These are phyloP conservation scores for Passerculus sandwichensis DNA, from an alignment of 2,797 vertebrate species.

Conservation along the genomic window DNA sequence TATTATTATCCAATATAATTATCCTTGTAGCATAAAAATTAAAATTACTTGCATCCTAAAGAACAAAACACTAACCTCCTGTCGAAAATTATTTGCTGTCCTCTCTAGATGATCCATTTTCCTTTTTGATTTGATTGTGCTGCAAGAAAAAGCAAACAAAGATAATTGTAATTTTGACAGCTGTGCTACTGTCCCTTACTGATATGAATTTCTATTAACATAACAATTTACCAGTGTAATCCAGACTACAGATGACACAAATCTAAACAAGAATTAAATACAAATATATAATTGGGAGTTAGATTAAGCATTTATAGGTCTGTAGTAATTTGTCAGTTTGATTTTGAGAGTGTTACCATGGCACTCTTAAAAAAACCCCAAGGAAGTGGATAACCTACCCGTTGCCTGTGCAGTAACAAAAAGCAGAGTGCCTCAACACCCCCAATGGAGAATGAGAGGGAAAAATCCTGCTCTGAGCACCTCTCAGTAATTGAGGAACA, in stretches of 20 bases:
- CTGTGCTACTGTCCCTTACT: slow-evolving; percentile 3
- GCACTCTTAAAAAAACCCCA: background rate
- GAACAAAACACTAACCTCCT: slow-evolving; percentile 81
- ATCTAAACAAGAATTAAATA: background rate
- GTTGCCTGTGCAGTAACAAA: slow-evolving; percentile 57
- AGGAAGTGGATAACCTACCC: slow-evolving; percentile 72
- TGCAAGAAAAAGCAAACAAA: slow-evolving; percentile 70
- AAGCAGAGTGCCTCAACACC: slow-evolving; percentile 38
- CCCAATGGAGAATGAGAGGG: background rate
- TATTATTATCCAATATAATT: background rate
- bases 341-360: background rate
- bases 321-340: slow-evolving; percentile 7
- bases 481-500: slow-evolving; percentile 68
- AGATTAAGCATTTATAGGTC: background rate
- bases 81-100: slow-evolving; percentile 87
- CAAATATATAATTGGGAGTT: background rate
- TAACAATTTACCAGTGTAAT: slow-evolving; percentile 1
- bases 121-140: slow-evolving; percentile 84
- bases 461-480: slow-evolving; percentile 67
- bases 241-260: background rate
- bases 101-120: slow-evolving; percentile 89
- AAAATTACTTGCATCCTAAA: slow-evolving; percentile 12
- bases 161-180: slow-evolving; percentile 18
- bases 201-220: background rate
- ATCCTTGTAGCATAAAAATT: background rate